Evolutionary conservation across 2,888 invertebrate species (phyloP), one percentile per base, ranked within the genome.

Genomic region (Villa cingulata): DNA sequence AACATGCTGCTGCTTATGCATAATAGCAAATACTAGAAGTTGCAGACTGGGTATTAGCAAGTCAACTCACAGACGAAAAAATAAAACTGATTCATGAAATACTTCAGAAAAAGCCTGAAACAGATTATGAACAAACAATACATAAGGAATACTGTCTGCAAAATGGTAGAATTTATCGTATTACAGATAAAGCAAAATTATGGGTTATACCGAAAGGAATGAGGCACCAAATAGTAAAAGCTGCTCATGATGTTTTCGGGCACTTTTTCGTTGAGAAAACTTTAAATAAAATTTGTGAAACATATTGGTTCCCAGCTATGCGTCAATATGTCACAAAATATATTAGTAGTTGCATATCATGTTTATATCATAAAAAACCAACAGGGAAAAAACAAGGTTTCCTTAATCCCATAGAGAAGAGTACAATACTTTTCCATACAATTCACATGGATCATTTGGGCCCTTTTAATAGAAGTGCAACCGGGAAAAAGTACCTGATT

Each of bases 161-260:
- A 2, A n/a, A 37, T 9, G 37, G 37, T 16, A 37, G 37, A n/a
- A 16, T 37, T 7, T 37, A 37, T n/a, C 9, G 37, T 15, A 37
- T 15, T 15, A 37, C 37, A 2, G n/a, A 37, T 2, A n/a, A 37
- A 16, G 37, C 14, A 15, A 41, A 51, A 23, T 46, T 52, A 14
- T 49, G 50, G 49, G 46, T 53, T 9, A 49, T 55, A 1, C 54
- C 54, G 7, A 45, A 38, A 42, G 48, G 50, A 19, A 36, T 45
- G 20, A 17, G 48, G 37, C 37, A 48, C 17, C 52, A 52, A 18
- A 49, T 55, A 19, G 44, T 53, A 19, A 45, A 41, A 41, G 48
- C 41, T 5, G 46, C 36, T 15, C 37, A 41, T 23, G 41, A 42
- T 37, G 46, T 37, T 37, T 4, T 46, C 4, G 46, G 46, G 4